Conservation (phyloP, 2,888 invertebrate genomes). For the Orgyia antiqua region DNA sequence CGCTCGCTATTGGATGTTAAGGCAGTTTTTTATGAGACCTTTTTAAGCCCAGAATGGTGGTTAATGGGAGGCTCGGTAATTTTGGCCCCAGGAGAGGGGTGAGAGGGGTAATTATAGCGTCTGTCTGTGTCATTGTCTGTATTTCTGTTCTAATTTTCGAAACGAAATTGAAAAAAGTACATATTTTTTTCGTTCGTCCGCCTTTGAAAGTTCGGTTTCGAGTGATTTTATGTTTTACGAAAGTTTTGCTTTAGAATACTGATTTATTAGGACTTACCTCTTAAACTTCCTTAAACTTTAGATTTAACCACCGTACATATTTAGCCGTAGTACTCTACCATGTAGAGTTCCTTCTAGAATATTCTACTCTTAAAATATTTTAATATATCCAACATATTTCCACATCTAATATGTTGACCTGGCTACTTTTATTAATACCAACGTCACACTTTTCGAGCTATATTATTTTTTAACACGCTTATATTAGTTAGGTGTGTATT, state of each 20-base stretch:
- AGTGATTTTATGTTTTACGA: conserved; percentile 17
- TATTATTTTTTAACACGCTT: too few species aligned
- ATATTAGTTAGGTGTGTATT: too few species aligned
- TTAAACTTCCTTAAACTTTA: too few species aligned
- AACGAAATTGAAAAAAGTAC: conserved; percentile 42
- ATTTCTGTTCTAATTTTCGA: conserved; percentile 48
- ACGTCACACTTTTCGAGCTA: too few species aligned
- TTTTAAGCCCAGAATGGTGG: conserved; percentile 67
- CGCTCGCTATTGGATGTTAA: conserved; percentile 51
- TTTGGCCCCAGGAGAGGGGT: conserved; percentile 39
- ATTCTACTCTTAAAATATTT: too few species aligned
- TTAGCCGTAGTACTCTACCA: too few species aligned
- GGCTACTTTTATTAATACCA: too few species aligned
- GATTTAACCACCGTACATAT: too few species aligned
- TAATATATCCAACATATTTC: too few species aligned
- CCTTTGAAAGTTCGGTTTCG: conserved; percentile 22
- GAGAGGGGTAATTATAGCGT: conserved; percentile 64
- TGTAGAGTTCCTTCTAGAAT: too few species aligned
- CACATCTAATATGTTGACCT: too few species aligned
- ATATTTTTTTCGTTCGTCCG: conserved; percentile 14
- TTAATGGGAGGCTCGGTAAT: conserved; percentile 68
- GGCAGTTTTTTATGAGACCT: conserved; percentile 53
- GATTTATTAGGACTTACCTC: too few species aligned
- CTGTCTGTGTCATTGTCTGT: conserved; percentile 72
- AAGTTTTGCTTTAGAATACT: conserved; percentile 3